Percentiles rank a stretch among this genome's conserved stretches.
phyloP scores from a whole-genome alignment of 2,797 vertebrate genomes.

The Silurus aristotelis region DNA sequence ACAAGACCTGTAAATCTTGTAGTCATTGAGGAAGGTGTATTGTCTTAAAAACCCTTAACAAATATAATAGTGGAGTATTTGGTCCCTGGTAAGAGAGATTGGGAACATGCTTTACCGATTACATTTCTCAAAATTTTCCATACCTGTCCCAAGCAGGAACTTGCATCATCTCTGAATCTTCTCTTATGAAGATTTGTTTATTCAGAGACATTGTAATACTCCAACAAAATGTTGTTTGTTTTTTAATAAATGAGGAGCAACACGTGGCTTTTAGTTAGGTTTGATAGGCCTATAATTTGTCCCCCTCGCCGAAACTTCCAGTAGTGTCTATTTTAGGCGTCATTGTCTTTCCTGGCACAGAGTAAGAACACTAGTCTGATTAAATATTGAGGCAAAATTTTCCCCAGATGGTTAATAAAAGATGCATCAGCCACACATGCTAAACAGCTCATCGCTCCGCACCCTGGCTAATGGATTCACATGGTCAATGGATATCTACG shows the following conservation, averaged over 20 bases:
- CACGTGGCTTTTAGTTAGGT: background rate
- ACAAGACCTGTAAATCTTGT: background rate
- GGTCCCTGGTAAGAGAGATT: background rate
- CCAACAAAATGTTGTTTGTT: background rate
- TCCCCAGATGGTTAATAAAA: constrained; percentile 56
- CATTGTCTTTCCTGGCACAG: constrained; percentile 50
- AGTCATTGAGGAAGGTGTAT: background rate
- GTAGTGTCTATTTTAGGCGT: constrained; percentile 48
- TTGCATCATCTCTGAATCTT: background rate
- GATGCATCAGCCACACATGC: constrained; percentile 49
- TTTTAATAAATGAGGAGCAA: background rate
- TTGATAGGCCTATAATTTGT: constrained; percentile 24
- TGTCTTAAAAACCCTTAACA: constrained; percentile 1
- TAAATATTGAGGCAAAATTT: constrained; percentile 54
- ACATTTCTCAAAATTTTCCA: background rate
- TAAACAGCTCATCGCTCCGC: constrained; percentile 37
- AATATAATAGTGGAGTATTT: background rate
- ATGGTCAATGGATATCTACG: constrained; percentile 12
- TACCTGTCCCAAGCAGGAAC: background rate
- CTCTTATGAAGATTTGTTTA: background rate
- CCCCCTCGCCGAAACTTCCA: constrained; percentile 42
- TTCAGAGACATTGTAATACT: background rate
- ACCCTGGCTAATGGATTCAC: constrained; percentile 36
- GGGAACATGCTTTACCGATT: background rate
- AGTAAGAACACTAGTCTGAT: constrained; percentile 46